Base-by-base conservation (phyloP, 2,113 vertebrate genomes). In the Pelodiscus sinensis region DNA sequence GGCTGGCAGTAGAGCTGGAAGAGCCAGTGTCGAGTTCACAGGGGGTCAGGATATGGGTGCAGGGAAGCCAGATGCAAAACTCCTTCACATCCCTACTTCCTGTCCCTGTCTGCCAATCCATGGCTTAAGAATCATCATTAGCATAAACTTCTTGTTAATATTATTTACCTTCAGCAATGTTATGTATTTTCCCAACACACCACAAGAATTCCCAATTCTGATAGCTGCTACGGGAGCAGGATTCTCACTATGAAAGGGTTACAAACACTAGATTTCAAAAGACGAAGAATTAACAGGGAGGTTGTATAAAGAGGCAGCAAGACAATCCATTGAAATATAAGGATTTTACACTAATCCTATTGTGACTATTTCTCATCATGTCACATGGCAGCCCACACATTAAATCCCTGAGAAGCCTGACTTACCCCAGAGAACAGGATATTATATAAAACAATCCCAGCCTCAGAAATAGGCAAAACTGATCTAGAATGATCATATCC, bases 321-420 rank as follows among this genome's bases (percentile, higher is more conserved):
- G 31, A 82, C 87, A 90, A 93, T 89, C 57, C 22, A 94, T 79
- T 93, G 12, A 73, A 85, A 50, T 86, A 86, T 79, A 77, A 92
- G n/a, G 55, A 92, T 91, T 94, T 92, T 75, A 85, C 44, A 73
- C 78, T 77, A 89, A 92, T 92, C 62, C 75, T 52, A 60, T n/a
- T 91, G 15, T 44, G 35, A 87, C 52, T 82, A 87, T 82, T 94
- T 88, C 80, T 65, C 82, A 71, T 57, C 75, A 31, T 51, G 24
- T 51, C 50, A 86, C 14, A 93, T 94, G 8, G 51, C 35, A 73
- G 31, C 62, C 73, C 25, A 81, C 24, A 27, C 22, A 44, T 38
- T 85, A 83, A 6, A 50, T 27, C 18, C 9, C 38, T 56, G 24
- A 81, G 57, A 78, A 21, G 13, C n/a, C 18, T 27, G 68, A 82